Percentiles rank a stretch among this genome's conserved stretches.
Conservation (phyloP, 2,888 invertebrate species). For the Leuctra nigra region DNA sequence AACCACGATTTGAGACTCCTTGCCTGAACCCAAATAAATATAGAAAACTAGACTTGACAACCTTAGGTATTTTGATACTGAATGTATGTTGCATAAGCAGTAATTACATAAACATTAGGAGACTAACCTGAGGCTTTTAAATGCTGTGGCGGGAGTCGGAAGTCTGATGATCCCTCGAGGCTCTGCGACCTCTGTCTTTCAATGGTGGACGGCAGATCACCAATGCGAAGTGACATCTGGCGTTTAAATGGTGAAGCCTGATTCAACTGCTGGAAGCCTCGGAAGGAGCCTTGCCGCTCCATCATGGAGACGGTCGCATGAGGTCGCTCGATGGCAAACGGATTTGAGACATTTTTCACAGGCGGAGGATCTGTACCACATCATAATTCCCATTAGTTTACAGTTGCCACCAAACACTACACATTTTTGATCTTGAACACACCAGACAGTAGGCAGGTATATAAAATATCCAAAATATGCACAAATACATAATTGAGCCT, state of each 20-base stretch:
- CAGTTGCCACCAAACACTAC: too few species aligned
- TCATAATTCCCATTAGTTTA: too few species aligned
- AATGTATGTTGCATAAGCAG: too few species aligned
- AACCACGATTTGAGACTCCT: too few species aligned
- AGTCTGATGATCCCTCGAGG: conserved; percentile 38
- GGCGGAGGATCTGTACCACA: conserved; percentile 45
- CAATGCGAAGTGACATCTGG: conserved; percentile 89
- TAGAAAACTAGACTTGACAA: too few species aligned
- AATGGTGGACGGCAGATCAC: conserved; percentile 91
- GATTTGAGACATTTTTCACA: conserved; percentile 60
- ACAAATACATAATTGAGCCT: too few species aligned
- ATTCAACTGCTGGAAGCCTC: conserved; percentile 77
- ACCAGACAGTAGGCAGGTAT: too few species aligned
- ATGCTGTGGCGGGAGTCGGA: conserved; percentile 40
- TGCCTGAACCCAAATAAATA: too few species aligned
- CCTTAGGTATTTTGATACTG: too few species aligned
- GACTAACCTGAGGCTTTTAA: conserved; percentile 42
- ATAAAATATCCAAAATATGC: too few species aligned
- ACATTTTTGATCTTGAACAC: too few species aligned
- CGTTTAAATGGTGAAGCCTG: conserved; percentile 90
- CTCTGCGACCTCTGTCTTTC: conserved; percentile 59
- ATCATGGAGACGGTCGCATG: conserved; percentile 93
- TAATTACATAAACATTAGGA: too few species aligned
- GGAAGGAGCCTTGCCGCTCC: conserved; percentile 91
- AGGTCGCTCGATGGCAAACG: conserved; percentile 90